Conservation (phyloP, 1,140 invertebrate genomes). For the Drosophila mayri region DNA sequence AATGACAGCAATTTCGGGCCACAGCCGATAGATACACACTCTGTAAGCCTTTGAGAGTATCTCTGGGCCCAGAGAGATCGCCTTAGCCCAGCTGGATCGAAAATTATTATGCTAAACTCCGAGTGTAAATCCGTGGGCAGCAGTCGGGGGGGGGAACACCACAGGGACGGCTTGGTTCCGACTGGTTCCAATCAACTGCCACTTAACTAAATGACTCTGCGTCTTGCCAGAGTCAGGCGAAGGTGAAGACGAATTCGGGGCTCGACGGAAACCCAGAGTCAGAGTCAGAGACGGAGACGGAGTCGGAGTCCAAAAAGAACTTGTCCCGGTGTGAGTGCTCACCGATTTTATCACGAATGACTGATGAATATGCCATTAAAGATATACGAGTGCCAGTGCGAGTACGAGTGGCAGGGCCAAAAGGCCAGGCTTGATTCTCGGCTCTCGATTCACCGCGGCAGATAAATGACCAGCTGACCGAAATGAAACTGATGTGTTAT, state of each 20-base stretch:
- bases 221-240: constrained; percentile 42
- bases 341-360: constrained; percentile 79
- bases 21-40: constrained; percentile 17
- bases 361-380: constrained; percentile 83
- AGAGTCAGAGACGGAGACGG: not conserved
- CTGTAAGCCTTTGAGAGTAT: not conserved
- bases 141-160: not conserved
- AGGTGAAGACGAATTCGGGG: constrained; percentile 49
- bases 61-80: not conserved
- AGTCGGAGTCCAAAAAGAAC: constrained; percentile 13
- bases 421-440: constrained; percentile 10
- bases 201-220: constrained; percentile 82
- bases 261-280: constrained; percentile 3
- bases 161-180: constrained; percentile 20
- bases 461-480: constrained; percentile 73
- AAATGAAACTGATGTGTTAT: constrained; percentile 69
- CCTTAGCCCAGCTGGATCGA: not conserved
- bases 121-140: constrained; percentile 49
- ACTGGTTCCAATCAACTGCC: constrained; percentile 82
- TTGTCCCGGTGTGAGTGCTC: constrained; percentile 39
- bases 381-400: constrained; percentile 63
- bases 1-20: constrained; percentile 77
- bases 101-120: constrained; percentile 50
- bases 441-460: constrained; percentile 10
- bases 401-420: constrained; percentile 16